Conservation (phyloP, 2,888 invertebrate species). For the Brachynemurus nebulosus region DNA sequence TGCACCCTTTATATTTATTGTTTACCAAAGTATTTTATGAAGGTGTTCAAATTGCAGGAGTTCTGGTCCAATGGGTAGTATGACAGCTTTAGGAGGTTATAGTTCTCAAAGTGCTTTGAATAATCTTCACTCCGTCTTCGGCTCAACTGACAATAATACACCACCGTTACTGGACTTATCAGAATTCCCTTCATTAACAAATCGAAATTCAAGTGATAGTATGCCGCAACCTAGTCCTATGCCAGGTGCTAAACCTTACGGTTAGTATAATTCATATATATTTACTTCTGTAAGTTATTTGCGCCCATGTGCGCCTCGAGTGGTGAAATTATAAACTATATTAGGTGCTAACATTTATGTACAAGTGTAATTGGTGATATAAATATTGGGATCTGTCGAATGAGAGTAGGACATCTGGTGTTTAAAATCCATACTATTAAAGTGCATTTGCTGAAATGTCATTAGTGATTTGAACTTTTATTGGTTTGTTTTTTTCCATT, state of each 20-base stretch:
- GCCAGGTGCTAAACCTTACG: conserved; percentile 87
- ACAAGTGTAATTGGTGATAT: no score
- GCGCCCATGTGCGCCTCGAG: no score
- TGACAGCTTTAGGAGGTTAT: conserved; percentile 48
- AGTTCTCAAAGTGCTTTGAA: conserved; percentile 26
- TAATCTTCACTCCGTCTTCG: conserved; percentile 69
- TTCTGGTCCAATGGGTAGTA: conserved; percentile 42
- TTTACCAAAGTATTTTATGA: no score
- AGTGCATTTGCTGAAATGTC: no score
- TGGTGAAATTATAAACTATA: no score
- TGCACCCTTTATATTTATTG: no score
- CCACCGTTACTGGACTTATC: conserved; percentile 82
- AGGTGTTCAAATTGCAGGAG: conserved; percentile 32
- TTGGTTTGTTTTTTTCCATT: no score
- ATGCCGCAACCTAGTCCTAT: conserved; percentile 70
- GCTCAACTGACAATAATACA: conserved; percentile 60
- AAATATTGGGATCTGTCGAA: no score
- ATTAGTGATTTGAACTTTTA: no score
- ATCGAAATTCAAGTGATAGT: conserved; percentile 62
- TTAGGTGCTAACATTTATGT: no score
- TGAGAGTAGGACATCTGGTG: no score
- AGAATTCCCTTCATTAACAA: conserved; percentile 86
- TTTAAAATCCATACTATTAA: no score
- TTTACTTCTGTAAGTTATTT: conserved; percentile 1
- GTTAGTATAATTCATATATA: conserved; percentile 32